A percentile compares a stretch with the other conserved stretches of the same genome.
phyloP scores from a whole-genome alignment of 2,888 invertebrate genomes.

The Chrysomela aeneicollis region DNA sequence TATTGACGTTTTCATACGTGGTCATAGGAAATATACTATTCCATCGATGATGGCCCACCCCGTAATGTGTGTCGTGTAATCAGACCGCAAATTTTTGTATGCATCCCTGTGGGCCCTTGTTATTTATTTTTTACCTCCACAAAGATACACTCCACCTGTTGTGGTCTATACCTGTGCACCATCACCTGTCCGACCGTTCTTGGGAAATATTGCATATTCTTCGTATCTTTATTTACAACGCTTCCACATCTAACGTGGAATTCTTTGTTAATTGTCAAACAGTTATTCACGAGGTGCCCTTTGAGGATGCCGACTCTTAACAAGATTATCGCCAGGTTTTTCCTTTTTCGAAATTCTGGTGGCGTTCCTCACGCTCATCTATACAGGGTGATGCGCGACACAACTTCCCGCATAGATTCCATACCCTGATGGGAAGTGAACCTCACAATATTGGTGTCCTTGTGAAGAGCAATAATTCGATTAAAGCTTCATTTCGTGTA shows the following conservation, averaged over 20 bases:
- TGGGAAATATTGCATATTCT: constrained; percentile 33
- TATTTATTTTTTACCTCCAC: constrained; percentile 15
- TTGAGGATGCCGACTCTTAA: constrained; percentile 31
- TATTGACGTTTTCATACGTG: too few relatives aligned
- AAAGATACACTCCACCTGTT: constrained; percentile 29
- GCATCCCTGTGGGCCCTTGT: neutral
- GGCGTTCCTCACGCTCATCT: neutral
- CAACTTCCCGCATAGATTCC: too few relatives aligned
- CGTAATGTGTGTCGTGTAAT: neutral
- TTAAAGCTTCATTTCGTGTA: too few relatives aligned
- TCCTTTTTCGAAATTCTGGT: neutral
- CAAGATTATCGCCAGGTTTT: constrained; percentile 15
- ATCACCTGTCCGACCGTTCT: constrained; percentile 28
- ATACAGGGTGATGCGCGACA: neutral
- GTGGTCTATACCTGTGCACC: constrained; percentile 27
- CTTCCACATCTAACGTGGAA: constrained; percentile 33
- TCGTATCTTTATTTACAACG: constrained; percentile 31
- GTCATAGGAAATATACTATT: too few relatives aligned
- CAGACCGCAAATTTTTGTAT: neutral
- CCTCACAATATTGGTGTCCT: too few relatives aligned
- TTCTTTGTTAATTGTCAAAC: constrained; percentile 26
- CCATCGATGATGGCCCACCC: neutral
- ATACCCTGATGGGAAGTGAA: too few relatives aligned
- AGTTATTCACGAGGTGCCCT: constrained; percentile 27
- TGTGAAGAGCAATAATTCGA: too few relatives aligned